These are phyloP conservation scores for Hyppa rectilinea DNA, from an alignment of 2,888 invertebrate species.

Conservation along the genomic window DNA sequence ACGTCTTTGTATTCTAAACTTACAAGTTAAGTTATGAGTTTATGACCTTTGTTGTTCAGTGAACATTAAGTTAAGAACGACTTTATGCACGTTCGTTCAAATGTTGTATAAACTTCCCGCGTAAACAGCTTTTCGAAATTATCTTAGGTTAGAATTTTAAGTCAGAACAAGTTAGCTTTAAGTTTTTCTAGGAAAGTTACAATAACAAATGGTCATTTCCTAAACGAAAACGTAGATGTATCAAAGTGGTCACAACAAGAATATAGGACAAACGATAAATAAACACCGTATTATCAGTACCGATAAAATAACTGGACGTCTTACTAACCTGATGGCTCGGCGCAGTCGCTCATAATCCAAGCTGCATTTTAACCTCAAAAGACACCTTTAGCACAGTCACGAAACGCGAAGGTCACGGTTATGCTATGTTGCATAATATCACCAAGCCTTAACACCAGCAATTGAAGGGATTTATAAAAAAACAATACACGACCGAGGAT, in stretches of 20 bases:
- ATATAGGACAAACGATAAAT: conserved; percentile 84
- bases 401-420: conserved; percentile 89
- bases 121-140: conserved; percentile 23
- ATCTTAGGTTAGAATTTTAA: conserved; percentile 54
- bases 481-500: conserved; percentile 87
- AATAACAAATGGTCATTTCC: conserved; percentile 47
- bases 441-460: conserved; percentile 83
- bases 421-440: conserved; percentile 88
- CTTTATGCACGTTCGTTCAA: conserved; percentile 2
- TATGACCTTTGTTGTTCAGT: conserved; percentile 24
- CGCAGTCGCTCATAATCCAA: conserved; percentile 89
- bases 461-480: conserved; percentile 79
- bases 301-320: conserved; percentile 83
- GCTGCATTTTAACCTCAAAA: conserved; percentile 90
- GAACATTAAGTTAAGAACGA: conserved; percentile 27
- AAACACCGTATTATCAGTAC: conserved; percentile 78
- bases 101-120: conserved; percentile 48
- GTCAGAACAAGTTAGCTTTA: conserved; percentile 23
- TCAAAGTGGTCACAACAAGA: conserved; percentile 68
- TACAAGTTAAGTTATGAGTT: conserved; percentile 43
- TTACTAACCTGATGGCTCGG: conserved; percentile 89
- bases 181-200: conserved; percentile 26
- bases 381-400: conserved; percentile 87
- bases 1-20: conserved; percentile 59
- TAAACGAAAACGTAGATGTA: conserved; percentile 38